phyloP scores from a whole-genome alignment of 1,140 invertebrate genomes.

The Scaptomyza montana region DNA sequence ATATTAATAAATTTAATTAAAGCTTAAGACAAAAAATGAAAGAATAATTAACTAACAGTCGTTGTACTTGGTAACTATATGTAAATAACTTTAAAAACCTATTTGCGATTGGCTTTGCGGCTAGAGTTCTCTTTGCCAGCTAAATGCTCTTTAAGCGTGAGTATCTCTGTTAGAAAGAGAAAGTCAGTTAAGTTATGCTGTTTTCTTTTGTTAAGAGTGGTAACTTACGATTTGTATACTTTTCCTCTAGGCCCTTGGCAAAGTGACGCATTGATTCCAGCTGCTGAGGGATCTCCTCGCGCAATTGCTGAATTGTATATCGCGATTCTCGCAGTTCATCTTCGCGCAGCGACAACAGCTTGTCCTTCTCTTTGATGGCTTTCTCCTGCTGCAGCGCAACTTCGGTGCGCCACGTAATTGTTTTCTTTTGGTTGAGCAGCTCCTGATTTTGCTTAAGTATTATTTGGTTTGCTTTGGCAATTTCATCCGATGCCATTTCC shows the following conservation, averaged over 20 bases:
- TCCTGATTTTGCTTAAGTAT: slow-evolving; percentile 76
- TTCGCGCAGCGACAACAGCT: slow-evolving; percentile 46
- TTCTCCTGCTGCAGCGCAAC: slow-evolving; percentile 79
- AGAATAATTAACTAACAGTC: slow-evolving; percentile 47
- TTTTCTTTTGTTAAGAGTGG: not conserved
- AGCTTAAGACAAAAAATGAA: slow-evolving; percentile 32
- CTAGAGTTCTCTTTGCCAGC: slow-evolving; percentile 59
- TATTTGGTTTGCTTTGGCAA: slow-evolving; percentile 81
- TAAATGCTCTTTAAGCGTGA: slow-evolving; percentile 54
- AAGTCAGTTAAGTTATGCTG: too few species aligned
- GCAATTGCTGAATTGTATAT: slow-evolving; percentile 58
- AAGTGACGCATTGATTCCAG: slow-evolving; percentile 73
- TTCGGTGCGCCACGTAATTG: slow-evolving; percentile 76
- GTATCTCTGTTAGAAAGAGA: slow-evolving; percentile 57
- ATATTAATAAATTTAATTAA: slow-evolving; percentile 49
- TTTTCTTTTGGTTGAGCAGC: slow-evolving; percentile 66
- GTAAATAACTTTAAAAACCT: slow-evolving; percentile 1
- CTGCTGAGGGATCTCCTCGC: slow-evolving; percentile 74
- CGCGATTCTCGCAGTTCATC: slow-evolving; percentile 53
- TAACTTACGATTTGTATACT: slow-evolving; percentile 78
- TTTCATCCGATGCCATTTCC: slow-evolving; percentile 82
- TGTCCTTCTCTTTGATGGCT: slow-evolving; percentile 72
- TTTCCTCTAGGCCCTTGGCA: slow-evolving; percentile 63
- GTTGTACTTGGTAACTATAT: slow-evolving; percentile 12
- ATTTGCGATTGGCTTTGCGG: slow-evolving; percentile 49